phyloP scores from a whole-genome alignment of 2,797 vertebrate species.

The Falco cherrug region DNA sequence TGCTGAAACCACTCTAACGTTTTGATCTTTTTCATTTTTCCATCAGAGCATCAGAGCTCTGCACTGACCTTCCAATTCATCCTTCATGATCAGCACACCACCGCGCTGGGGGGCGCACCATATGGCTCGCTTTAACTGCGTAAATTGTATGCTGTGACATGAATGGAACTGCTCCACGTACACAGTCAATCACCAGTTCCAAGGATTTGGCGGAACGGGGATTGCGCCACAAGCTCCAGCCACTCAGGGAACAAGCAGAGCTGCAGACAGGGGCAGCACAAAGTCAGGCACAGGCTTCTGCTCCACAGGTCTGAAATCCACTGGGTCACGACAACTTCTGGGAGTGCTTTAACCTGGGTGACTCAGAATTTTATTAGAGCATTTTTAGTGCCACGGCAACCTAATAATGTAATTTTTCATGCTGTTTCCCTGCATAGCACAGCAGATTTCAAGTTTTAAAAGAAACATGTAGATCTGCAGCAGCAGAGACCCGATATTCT shows the following conservation, averaged over 20 bases:
- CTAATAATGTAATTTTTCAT: not conserved
- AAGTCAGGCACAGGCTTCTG: not conserved
- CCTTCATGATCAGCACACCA: not conserved
- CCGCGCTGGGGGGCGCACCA: not conserved
- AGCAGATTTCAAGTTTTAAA: not conserved
- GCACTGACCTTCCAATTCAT: not conserved
- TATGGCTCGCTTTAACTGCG: not conserved
- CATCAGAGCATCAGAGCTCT: not conserved
- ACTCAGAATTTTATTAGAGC: not conserved
- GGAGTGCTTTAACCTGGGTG: fast-evolving
- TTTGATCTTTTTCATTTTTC: not conserved
- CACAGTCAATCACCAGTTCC: not conserved
- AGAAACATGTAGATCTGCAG: not conserved
- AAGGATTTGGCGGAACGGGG: not conserved
- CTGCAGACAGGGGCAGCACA: not conserved
- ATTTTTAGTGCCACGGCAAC: fast-evolving
- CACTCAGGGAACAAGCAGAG: fast-evolving
- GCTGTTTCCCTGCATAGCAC: not conserved
- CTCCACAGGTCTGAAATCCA: fast-evolving
- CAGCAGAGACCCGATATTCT: not conserved
- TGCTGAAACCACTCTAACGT: not conserved
- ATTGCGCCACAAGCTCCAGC: not conserved
- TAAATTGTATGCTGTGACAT: not conserved
- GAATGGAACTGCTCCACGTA: not conserved
- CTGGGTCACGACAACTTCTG: not conserved